phyloP scores from a whole-genome alignment of 1,140 invertebrate species.

The Leptestheria dahalacensis region DNA sequence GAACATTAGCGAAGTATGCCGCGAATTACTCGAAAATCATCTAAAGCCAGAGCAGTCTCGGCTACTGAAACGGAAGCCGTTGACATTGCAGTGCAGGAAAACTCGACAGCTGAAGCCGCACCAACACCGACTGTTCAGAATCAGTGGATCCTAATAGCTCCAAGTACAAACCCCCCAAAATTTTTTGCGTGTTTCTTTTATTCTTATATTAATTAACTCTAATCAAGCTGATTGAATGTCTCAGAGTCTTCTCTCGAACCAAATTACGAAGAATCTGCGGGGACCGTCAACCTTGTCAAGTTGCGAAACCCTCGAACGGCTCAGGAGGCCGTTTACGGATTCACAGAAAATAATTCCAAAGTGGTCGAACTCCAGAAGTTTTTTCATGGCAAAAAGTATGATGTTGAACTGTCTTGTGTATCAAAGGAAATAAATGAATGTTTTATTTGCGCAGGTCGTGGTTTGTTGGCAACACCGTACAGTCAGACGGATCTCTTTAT shows the following conservation, averaged over 20 bases:
- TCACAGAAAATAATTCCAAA: not conserved
- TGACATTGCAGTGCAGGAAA: not conserved
- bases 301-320: not conserved
- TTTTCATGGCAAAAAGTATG: not conserved
- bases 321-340: not conserved
- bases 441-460: slow-evolving; percentile 17
- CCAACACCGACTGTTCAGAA: not conserved
- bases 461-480: slow-evolving; percentile 19
- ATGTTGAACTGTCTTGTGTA: not conserved
- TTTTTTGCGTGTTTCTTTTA: not conserved
- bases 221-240: not conserved
- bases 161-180: no score
- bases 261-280: no score
- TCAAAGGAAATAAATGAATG: not conserved
- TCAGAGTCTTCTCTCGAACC: no score
- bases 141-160: not conserved
- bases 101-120: not conserved
- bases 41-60: not conserved
- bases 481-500: slow-evolving; percentile 21
- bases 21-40: not conserved
- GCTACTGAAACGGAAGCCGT: not conserved
- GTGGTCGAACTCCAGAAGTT: slow-evolving; percentile 2
- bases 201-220: not conserved
- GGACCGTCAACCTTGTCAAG: not conserved
- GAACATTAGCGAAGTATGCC: not conserved